phyloP scores from a whole-genome alignment of 1,140 invertebrate genomes.

The Andricus grossulariae region DNA sequence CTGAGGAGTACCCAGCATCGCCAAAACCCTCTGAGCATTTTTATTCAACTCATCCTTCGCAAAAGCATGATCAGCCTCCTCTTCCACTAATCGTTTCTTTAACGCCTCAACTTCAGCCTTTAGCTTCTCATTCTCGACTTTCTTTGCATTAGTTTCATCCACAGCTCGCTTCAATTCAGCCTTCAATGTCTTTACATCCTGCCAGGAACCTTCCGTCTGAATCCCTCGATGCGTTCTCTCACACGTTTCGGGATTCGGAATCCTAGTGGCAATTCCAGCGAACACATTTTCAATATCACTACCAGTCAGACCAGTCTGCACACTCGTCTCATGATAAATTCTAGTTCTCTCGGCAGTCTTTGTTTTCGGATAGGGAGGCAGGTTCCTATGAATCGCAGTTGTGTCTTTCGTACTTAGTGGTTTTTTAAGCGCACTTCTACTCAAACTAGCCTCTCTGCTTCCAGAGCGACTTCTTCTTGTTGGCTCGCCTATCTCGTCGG shows the following conservation, averaged over 20 bases:
- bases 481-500: conserved; percentile 77
- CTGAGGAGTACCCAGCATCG: conserved; percentile 79
- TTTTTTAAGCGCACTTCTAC: conserved; percentile 61
- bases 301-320: conserved; percentile 84
- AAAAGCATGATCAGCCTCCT: conserved; percentile 82
- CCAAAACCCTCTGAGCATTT: conserved; percentile 83
- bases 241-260: conserved; percentile 71
- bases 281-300: conserved; percentile 83
- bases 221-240: conserved; percentile 76
- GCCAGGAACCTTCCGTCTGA: conserved; percentile 82
- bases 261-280: conserved; percentile 76
- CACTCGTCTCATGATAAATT: conserved; percentile 86
- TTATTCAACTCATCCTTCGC: conserved; percentile 83
- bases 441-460: conserved; percentile 63
- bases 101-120: conserved; percentile 64
- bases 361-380: conserved; percentile 61
- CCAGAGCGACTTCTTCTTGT: conserved; percentile 65
- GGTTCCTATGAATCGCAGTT: conserved; percentile 65
- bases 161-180: conserved; percentile 74
- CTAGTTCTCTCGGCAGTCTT: conserved; percentile 77
- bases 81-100: conserved; percentile 76
- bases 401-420: conserved; percentile 66
- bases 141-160: conserved; percentile 49
- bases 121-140: conserved; percentile 68
- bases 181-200: conserved; percentile 79